Evolutionary conservation across 1,140 invertebrate genomes (phyloP), one percentile per base, ranked within the genome.

Genomic region (Drosophila tropicalis): DNA sequence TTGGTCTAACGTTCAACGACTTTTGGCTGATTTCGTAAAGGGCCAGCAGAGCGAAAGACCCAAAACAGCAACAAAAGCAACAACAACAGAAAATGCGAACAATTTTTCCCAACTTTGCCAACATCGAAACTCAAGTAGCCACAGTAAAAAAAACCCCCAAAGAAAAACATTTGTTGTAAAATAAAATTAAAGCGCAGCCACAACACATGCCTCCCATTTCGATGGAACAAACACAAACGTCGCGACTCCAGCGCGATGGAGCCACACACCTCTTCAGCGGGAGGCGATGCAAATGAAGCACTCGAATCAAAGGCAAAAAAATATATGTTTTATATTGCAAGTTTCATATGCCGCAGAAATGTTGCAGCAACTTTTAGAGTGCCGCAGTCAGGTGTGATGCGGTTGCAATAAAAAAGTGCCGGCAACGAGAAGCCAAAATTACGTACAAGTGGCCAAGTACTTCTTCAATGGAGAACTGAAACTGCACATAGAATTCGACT

Each of bases 1-100:
- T 62, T 72, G 51, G 66, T 58, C 71, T 63, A 83, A 68, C 76
- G 81, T 85, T 87, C 82, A 85, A 85, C 83, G 82, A 85, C 82
- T 87, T 85, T 85, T 85, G 82, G 75, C 83, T 86, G 82, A 86
- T 86, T 85, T 85, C 75, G 61, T 78, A 86, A 86, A 85, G 82
- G 82, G 74, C 85, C 81, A 85, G 79, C 78, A 78, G 67, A 80
- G 81, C 67, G 69, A 69, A 62, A 72, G 62, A 70, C 67, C 29
- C 57, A 72, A 62, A 51, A 47, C 15, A 51, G 25, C 36, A 70
- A 55, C 41, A 55, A 19, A 15, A 65, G n/a, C 61, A 67, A 36
- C 41, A 55, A 19, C 19, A 65, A 17, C 29, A 54, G 55, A 61
- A 65, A 64, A 47, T 40, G 47, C 3, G 32, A 51, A 69, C 72